Evolutionary conservation across 2,888 invertebrate genomes (phyloP), one percentile per base, ranked within the genome.

Genomic region (Hyalella azteca): DNA sequence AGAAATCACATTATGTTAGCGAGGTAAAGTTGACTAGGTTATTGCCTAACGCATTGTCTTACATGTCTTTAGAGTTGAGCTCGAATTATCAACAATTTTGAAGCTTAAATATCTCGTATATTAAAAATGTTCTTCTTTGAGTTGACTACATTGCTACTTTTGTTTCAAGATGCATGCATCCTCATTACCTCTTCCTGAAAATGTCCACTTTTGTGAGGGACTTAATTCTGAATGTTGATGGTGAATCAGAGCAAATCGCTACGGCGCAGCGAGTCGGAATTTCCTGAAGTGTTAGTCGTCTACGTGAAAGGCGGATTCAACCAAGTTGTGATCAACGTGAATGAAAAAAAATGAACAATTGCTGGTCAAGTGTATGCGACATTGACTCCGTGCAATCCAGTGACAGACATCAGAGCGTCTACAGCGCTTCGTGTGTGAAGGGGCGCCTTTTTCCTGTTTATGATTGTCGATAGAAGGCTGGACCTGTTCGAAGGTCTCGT

Each of bases 1-100:
- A 54, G 54, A 22, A 54, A 54, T 54, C 54, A 54, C 54, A 54
- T 22, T 54, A 54, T 54, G 54, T 54, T 54, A n/a, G n/a, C n/a
- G n/a, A n/a, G n/a, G 5, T 54, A 22, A 54, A 22, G 54, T 26
- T 22, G 22, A 22, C 54, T 9, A 26, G 26, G 26, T 54, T 54
- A 9, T 54, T 0, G 4, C n/a, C n/a, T n/a, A 22, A 29, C 9
- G 29, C 54, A 11, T 26, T 22, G 9, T 19, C 49, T 15, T 5
- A 22, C 7, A 3, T 22, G 4, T 29, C 54, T 11, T 54, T 54
- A 54, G 22, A 22, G 22, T 29, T 54, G 3, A 26, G 7, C 1
- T 54, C 9, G 26, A 54, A 54, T 26, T 26, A 29, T 26, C 54
- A 54, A 5, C 22, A 26, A 26, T 54, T 54, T 54, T 54, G 26